Percentiles rank a stretch among this genome's conserved stretches.
Conservation (phyloP, 2,797 vertebrate genomes). For the Acrossocheilus wenchowensis region DNA sequence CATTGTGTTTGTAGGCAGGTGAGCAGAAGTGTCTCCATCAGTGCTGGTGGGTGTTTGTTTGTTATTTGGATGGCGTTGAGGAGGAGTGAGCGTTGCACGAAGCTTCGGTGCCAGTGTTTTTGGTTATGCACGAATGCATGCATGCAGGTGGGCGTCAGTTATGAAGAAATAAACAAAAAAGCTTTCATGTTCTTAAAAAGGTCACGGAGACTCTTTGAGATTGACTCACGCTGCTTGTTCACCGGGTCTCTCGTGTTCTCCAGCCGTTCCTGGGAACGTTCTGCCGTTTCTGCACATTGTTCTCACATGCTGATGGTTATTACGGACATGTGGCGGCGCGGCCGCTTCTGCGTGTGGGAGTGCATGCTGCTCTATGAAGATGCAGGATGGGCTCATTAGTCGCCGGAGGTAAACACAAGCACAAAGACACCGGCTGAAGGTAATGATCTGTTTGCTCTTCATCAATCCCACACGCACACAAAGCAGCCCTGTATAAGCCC, state of each 20-base stretch:
- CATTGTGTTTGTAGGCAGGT: constrained; percentile 10
- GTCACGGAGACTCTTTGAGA: constrained; percentile 61
- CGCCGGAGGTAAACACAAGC: constrained; percentile 39
- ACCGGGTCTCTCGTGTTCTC: constrained; percentile 10
- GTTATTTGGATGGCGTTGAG: constrained; percentile 30
- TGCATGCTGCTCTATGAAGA: neutral
- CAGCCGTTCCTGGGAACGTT: neutral
- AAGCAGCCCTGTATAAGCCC: neutral
- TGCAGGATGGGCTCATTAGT: constrained; percentile 36
- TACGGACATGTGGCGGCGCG: neutral
- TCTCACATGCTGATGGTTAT: constrained; percentile 34
- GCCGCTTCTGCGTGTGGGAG: constrained; percentile 42
- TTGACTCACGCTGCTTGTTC: constrained; percentile 61
- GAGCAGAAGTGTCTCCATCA: neutral
- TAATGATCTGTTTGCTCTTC: constrained; percentile 48
- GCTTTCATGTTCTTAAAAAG: constrained; percentile 69
- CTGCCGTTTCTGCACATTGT: neutral
- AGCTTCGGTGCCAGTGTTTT: constrained; percentile 39
- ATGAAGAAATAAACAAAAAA: constrained; percentile 65
- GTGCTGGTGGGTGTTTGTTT: constrained; percentile 41
- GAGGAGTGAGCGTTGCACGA: constrained; percentile 35
- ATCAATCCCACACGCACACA: neutral
- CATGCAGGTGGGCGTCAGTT: constrained; percentile 56
- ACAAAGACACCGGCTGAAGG: constrained; percentile 4
- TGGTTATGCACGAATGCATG: constrained; percentile 16